These are phyloP conservation scores for Drosophila takahashii DNA, from an alignment of 1,140 invertebrate genomes.

Conservation along the genomic window DNA sequence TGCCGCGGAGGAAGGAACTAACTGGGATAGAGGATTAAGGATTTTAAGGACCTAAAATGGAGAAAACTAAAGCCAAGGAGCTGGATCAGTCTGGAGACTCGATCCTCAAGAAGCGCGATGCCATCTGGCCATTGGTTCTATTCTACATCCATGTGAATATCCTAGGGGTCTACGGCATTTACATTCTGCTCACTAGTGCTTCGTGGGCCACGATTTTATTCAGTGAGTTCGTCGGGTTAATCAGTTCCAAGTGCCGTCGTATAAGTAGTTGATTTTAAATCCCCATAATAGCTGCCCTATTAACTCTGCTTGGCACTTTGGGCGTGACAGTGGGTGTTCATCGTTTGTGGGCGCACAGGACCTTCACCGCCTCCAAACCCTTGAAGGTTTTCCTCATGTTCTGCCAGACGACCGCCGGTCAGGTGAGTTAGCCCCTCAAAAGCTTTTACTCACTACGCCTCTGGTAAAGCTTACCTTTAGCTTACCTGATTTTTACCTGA, in stretches of 20 bases:
- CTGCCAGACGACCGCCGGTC: constrained; percentile 92
- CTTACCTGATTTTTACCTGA: constrained; percentile 13
- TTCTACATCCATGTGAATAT: constrained; percentile 89
- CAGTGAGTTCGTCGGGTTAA: constrained; percentile 86
- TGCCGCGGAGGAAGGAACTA: constrained; percentile 17
- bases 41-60: constrained; percentile 4
- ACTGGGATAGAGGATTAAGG: neutral
- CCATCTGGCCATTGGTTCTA: constrained; percentile 88
- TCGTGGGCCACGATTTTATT: constrained; percentile 87
- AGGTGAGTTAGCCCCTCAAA: constrained; percentile 87
- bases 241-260: constrained; percentile 6
- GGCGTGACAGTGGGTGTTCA: constrained; percentile 95
- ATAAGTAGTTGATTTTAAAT: neutral
- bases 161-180: constrained; percentile 87
- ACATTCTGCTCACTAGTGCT: constrained; percentile 86
- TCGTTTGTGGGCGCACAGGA: constrained; percentile 94
- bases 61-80: constrained; percentile 11
- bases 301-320: constrained; percentile 87
- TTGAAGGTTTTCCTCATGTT: constrained; percentile 91
- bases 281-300: constrained; percentile 85
- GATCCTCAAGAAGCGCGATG: constrained; percentile 85
- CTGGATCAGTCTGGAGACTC: constrained; percentile 7
- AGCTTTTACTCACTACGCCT: neutral
- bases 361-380: constrained; percentile 90
- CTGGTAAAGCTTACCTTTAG: constrained; percentile 34